Evolutionary conservation across 1,140 invertebrate species (phyloP).

Genomic region (Polypedilum pembai): DNA sequence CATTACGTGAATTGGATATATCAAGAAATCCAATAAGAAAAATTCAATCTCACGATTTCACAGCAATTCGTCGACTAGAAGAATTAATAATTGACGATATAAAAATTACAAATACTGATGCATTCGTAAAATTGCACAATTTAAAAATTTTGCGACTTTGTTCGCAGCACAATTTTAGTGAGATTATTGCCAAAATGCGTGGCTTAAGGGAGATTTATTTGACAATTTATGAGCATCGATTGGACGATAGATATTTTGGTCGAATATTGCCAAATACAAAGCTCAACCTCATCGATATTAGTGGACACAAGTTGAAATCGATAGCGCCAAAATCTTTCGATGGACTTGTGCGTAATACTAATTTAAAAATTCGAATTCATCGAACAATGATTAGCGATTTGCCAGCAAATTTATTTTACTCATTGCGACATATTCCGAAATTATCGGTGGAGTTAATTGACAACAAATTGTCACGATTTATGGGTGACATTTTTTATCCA

Average conservation of each 20-base stretch:
- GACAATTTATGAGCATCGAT: conserved; percentile 59
- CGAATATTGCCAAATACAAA: conserved; percentile 64
- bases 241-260: conserved; percentile 59
- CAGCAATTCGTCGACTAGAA: conserved; percentile 37
- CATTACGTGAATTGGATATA: conserved; percentile 39
- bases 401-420: conserved; percentile 66
- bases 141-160: conserved; percentile 42
- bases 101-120: conserved; percentile 39
- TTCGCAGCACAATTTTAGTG: conserved; percentile 39
- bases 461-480: conserved; percentile 70
- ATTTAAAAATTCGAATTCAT: conserved; percentile 65
- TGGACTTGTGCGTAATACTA: conserved; percentile 53
- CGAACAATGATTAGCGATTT: conserved; percentile 66
- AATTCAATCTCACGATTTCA: conserved; percentile 39
- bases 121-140: conserved; percentile 44
- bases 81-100: conserved; percentile 41
- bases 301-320: conserved; percentile 57
- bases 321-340: conserved; percentile 66
- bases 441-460: conserved; percentile 72
- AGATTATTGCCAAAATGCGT: conserved; percentile 40
- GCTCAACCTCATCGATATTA: conserved; percentile 69
- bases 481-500: conserved; percentile 74
- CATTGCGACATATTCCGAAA: conserved; percentile 66
- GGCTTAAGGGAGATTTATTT: conserved; percentile 58
- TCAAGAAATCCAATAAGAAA: conserved; percentile 41